Percentiles rank a stretch among this genome's conserved stretches.
Evolutionary conservation across 1,140 invertebrate species (phyloP).

Genomic region (Anagrus nilaparvatae): DNA sequence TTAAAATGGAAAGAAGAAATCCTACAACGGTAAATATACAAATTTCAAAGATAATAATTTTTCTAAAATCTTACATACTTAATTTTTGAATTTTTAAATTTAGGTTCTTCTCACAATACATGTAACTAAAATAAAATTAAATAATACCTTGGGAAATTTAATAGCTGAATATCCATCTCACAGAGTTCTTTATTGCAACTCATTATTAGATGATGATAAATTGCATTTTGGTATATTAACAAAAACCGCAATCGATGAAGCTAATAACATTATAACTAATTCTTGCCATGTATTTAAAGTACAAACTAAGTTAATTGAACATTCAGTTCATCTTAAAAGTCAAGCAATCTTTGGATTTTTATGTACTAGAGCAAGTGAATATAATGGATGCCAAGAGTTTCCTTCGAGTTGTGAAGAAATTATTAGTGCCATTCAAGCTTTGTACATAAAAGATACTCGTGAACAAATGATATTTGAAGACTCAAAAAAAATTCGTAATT

Average conservation of each 20-base stretch:
- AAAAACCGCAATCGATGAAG: slow-evolving; percentile 43
- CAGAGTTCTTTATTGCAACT: slow-evolving; percentile 79
- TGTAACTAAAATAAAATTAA: slow-evolving; percentile 65
- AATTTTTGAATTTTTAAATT: too few relatives aligned
- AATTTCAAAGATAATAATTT: too few relatives aligned
- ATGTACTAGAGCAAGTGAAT: slow-evolving; percentile 37
- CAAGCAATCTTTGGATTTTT: slow-evolving; percentile 37
- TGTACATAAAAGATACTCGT: slow-evolving; percentile 39
- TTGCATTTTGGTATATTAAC: slow-evolving; percentile 89
- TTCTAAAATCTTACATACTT: too few relatives aligned
- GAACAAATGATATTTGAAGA: slow-evolving; percentile 31
- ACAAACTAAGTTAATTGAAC: slow-evolving; percentile 73
- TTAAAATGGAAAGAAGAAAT: slow-evolving; percentile 79
- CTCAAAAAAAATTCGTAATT: slow-evolving; percentile 35
- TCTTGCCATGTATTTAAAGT: slow-evolving; percentile 94
- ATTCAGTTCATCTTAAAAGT: slow-evolving; percentile 56
- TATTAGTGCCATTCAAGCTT: slow-evolving; percentile 52
- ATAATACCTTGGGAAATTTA: slow-evolving; percentile 55
- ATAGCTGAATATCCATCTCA: slow-evolving; percentile 78
- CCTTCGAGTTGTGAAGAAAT: slow-evolving; percentile 80
- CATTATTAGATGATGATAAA: slow-evolving; percentile 80
- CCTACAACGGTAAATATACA: slow-evolving; percentile 61
- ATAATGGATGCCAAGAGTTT: slow-evolving; percentile 72
- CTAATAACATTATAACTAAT: slow-evolving; percentile 60
- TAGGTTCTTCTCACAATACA: slow-evolving; percentile 69